Conservation (phyloP, 1,140 invertebrate species). For the Parapsyche elsis region DNA sequence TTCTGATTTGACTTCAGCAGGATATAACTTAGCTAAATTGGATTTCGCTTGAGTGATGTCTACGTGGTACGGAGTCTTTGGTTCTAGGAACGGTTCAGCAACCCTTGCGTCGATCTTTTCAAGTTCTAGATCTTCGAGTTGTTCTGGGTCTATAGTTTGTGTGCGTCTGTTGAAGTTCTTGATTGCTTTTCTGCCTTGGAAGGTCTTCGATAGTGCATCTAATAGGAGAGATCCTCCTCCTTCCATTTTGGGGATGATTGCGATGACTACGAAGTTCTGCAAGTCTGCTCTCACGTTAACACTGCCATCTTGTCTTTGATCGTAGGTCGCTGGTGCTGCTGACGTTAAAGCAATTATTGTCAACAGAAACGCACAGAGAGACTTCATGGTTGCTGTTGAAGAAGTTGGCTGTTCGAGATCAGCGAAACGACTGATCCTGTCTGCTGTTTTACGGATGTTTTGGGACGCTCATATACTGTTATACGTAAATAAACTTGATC, state of each 20-base stretch:
- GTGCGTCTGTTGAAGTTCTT: constrained; percentile 41
- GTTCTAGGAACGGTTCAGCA: constrained; percentile 67
- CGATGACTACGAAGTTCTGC: constrained; percentile 72
- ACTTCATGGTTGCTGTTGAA: constrained; percentile 55
- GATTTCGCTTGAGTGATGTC: constrained; percentile 62
- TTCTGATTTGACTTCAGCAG: constrained; percentile 47
- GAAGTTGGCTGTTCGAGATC: constrained; percentile 15
- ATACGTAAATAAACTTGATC: constrained; percentile 54
- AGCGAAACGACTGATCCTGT: constrained; percentile 47
- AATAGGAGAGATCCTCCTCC: constrained; percentile 59
- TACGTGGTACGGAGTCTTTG: constrained; percentile 68
- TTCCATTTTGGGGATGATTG: constrained; percentile 68
- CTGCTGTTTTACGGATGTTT: constrained; percentile 38
- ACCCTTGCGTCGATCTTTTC: constrained; percentile 58
- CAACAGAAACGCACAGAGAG: constrained; percentile 84
- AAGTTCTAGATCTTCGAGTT: constrained; percentile 58
- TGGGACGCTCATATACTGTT: constrained; percentile 51
- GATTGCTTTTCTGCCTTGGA: constrained; percentile 47
- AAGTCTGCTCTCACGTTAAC: constrained; percentile 73
- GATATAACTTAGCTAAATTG: constrained; percentile 50
- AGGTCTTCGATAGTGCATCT: constrained; percentile 62
- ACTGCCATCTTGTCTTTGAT: constrained; percentile 73
- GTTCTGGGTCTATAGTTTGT: constrained; percentile 57
- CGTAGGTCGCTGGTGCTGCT: constrained; percentile 73
- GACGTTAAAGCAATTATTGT: constrained; percentile 53